A percentile compares a stretch with the other conserved stretches of the same genome.
Evolutionary conservation across 2,888 invertebrate species (phyloP).

Genomic region (Auanema freiburgensis): DNA sequence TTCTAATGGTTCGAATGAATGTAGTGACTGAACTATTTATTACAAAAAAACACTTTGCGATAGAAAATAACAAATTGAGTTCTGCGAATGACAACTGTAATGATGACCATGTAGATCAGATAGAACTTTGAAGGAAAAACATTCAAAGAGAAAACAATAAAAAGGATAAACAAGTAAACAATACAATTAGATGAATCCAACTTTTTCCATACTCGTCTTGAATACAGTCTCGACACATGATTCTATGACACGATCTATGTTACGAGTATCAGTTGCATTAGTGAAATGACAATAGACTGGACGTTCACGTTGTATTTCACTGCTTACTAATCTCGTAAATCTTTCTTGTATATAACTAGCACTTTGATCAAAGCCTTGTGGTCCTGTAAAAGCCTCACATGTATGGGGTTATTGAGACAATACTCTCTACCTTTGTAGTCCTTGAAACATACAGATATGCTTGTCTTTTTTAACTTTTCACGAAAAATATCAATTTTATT

Average conservation of each 20-base stretch:
- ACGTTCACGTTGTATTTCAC: slow-evolving; percentile 58
- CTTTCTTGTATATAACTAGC: slow-evolving; percentile 64
- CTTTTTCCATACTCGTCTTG: slow-evolving; percentile 61
- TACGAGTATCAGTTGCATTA: slow-evolving; percentile 66
- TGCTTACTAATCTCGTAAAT: slow-evolving; percentile 61
- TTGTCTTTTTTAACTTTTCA: slow-evolving; percentile 37
- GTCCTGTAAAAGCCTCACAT: slow-evolving; percentile 39
- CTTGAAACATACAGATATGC: slow-evolving; percentile 63
- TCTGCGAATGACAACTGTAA: too few species aligned
- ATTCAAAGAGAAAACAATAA: background rate
- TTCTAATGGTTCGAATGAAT: too few species aligned
- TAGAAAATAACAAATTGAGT: too few species aligned
- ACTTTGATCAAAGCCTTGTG: slow-evolving; percentile 59
- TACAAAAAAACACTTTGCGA: too few species aligned
- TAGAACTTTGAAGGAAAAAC: slow-evolving; percentile 2
- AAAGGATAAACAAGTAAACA: background rate
- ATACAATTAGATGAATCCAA: slow-evolving; percentile 53
- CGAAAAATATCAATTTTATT: slow-evolving; percentile 65
- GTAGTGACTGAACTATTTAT: too few species aligned
- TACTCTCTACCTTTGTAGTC: slow-evolving; percentile 64
- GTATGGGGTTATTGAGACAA: background rate
- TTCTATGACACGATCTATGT: slow-evolving; percentile 64
- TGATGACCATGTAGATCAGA: background rate
- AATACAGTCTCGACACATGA: slow-evolving; percentile 61
- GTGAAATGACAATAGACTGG: slow-evolving; percentile 65